Evolutionary conservation across 2,113 vertebrate species (phyloP), one percentile per base, ranked within the genome.

Genomic region (Eulacestoma nigropectus): DNA sequence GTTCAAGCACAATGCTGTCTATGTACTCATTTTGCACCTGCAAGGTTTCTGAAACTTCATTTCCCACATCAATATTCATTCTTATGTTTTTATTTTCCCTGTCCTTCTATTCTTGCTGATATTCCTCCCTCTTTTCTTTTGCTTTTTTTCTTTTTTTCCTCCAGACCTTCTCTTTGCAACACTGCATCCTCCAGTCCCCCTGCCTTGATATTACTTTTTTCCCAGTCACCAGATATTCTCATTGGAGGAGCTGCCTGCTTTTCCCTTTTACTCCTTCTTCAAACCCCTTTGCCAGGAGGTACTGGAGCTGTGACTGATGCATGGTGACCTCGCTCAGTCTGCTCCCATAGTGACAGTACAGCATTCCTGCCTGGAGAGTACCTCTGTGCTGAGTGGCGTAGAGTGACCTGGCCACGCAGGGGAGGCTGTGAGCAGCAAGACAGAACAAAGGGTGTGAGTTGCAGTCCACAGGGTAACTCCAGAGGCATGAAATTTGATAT

Each of bases 331-430:
- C 68, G 30, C n/a, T 77, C 37, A 30, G 13, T 10, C 44, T 10
- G 3, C 37, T 55, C 8, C 2, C 37, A 13, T 1, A 8, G 42
- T 7, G 25, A 46, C 25, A 23, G 35, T 0, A 1, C 3, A 35
- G 30, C 10, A 59, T 10, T 44, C 23, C 44, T 52, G 11, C 14
- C 25, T 9, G 19, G 25, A 25, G 13, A 50, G 30, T 59, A 6
- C 26, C 5, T 67, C 56, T 32, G 18, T 23, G 29, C 39, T 25
- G 57, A 27, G 27, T 5, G 23, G 7, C 15, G 3, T 7, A n/a
- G 23, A 47, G 32, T 21, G 44, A 37, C 27, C 8, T 0, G 3
- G 19, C 15, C 0, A 0, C 2, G 7, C 41, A 29, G n/a, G 26
- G 27, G 4, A 74, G 42, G 17, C 35, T 41, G 6, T 3, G 22